These are phyloP conservation scores for Philonicus albiceps DNA, from an alignment of 2,888 invertebrate genomes.

Conservation along the genomic window DNA sequence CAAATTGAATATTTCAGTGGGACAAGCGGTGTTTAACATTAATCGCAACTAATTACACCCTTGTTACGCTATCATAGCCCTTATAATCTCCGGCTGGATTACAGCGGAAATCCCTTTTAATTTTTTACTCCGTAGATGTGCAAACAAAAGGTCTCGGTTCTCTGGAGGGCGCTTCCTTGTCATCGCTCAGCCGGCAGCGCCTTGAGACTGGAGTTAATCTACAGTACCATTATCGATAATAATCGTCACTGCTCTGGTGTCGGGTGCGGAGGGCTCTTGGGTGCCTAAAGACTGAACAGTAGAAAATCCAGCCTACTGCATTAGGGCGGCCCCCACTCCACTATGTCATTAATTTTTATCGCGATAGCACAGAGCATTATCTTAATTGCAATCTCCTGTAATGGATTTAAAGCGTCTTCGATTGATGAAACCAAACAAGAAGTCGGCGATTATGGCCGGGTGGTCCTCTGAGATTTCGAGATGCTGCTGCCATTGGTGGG, in stretches of 20 bases:
- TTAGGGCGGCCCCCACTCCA: background rate
- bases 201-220: constrained; percentile 6
- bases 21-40: background rate
- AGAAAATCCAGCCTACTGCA: background rate
- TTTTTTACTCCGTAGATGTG: background rate
- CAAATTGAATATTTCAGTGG: background rate
- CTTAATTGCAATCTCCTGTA: constrained; percentile 37
- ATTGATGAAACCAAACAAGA: constrained; percentile 36
- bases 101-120: background rate
- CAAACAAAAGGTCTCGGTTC: background rate
- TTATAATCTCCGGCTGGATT: background rate
- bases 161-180: background rate
- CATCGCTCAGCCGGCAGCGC: background rate
- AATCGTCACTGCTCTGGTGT: background rate
- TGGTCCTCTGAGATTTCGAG: background rate
- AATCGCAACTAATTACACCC: background rate
- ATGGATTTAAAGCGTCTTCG: constrained; percentile 39
- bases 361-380: constrained; percentile 30
- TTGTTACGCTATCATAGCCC: background rate
- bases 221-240: constrained; percentile 17
- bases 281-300: background rate
- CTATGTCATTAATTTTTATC: constrained; percentile 29
- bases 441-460: constrained; percentile 6
- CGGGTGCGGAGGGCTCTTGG: background rate
- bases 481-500: background rate